These are phyloP conservation scores for Muscina levida DNA, from an alignment of 2,888 invertebrate species.

Conservation along the genomic window DNA sequence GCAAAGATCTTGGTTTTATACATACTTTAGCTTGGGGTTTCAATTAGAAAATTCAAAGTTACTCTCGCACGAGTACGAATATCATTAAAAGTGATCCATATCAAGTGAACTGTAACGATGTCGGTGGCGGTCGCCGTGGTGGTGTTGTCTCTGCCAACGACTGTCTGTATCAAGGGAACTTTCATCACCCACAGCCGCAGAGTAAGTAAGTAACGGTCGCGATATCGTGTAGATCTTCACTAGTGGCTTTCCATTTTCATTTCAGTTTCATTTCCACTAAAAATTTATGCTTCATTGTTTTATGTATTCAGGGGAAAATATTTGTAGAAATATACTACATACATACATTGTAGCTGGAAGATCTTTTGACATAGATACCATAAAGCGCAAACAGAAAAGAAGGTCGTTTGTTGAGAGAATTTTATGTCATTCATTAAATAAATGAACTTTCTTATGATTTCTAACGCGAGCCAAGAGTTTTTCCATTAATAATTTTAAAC, in stretches of 20 bases:
- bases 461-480: background rate
- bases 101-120: slow-evolving; percentile 27
- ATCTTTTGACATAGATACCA: slow-evolving; percentile 56
- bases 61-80: slow-evolving; percentile 34
- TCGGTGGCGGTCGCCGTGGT: background rate
- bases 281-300: slow-evolving; percentile 60
- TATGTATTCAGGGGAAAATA: background rate
- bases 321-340: background rate
- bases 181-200: slow-evolving; percentile 23
- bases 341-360: background rate
- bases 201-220: no score
- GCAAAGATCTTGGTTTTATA: background rate
- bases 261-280: slow-evolving; percentile 46
- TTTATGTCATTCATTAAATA: slow-evolving; percentile 9
- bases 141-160: slow-evolving; percentile 28
- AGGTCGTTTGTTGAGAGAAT: slow-evolving; percentile 8
- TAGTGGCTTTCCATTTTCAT: slow-evolving; percentile 46
- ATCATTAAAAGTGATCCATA: slow-evolving; percentile 40
- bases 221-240: background rate
- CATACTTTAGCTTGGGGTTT: no score
- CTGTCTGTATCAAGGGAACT: slow-evolving; percentile 48
- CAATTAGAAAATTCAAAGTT: no score
- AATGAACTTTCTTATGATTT: slow-evolving; percentile 25
- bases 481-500: background rate
- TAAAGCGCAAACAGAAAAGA: slow-evolving; percentile 3